Evolutionary conservation across 2,888 invertebrate genomes (phyloP).

Genomic region (Caenorhabditis japonica): DNA sequence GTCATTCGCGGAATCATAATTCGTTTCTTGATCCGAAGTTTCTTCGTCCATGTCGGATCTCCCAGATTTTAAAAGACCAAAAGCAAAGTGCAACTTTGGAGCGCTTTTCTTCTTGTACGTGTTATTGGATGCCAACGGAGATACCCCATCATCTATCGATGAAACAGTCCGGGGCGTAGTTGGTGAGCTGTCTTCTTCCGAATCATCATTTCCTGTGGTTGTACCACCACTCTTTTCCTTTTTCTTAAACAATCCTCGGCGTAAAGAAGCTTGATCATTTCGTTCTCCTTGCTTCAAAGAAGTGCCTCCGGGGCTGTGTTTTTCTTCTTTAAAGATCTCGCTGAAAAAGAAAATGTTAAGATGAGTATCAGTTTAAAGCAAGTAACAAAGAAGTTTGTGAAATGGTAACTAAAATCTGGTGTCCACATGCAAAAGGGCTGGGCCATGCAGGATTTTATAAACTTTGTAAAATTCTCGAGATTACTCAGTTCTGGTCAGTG

Average conservation of each 20-base stretch:
- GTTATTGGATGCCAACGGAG: conserved; percentile 45
- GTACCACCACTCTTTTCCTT: conserved; percentile 64
- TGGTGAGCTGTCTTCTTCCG: conserved; percentile 73
- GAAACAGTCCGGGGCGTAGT: conserved; percentile 73
- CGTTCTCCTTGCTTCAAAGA: conserved; percentile 30
- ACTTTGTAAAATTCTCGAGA: too few relatives aligned
- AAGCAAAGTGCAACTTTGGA: conserved; percentile 79
- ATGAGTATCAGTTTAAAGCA: not conserved
- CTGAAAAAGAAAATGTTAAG: conserved; percentile 43
- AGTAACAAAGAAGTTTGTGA: not conserved
- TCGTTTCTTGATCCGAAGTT: conserved; percentile 72
- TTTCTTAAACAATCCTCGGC: conserved; percentile 75
- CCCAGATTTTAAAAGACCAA: conserved; percentile 73
- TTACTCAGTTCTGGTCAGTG: conserved; percentile 45
- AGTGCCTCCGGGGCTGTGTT: conserved; percentile 51
- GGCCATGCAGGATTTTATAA: conserved; percentile 7
- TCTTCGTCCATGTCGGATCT: conserved; percentile 77
- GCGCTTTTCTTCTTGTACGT: conserved; percentile 78
- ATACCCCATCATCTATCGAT: conserved; percentile 66
- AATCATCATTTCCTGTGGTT: conserved; percentile 62
- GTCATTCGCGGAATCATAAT: conserved; percentile 46
- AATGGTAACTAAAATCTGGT: conserved; percentile 9
- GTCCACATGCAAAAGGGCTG: conserved; percentile 5
- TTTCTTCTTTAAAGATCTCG: conserved; percentile 53
- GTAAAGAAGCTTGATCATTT: conserved; percentile 62